Evolutionary conservation across 2,113 vertebrate species (phyloP).

Genomic region (Syngnathus scovelli): DNA sequence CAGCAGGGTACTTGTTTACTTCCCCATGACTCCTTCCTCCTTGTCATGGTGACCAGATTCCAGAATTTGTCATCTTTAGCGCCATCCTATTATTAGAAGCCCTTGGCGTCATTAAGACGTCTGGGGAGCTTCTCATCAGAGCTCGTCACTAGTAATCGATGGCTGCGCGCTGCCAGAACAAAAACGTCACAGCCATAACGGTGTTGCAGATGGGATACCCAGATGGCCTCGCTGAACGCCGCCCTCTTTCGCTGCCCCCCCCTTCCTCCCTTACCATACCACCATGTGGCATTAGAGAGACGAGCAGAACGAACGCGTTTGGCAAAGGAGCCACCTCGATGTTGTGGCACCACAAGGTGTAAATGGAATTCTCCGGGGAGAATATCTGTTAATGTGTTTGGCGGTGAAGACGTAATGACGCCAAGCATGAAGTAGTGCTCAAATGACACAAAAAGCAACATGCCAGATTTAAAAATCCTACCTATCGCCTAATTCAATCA

Average conservation of each 20-base stretch:
- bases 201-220: slow-evolving; percentile 71
- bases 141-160: slow-evolving; percentile 51
- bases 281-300: slow-evolving; percentile 36
- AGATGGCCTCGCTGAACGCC: slow-evolving; percentile 65
- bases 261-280: slow-evolving; percentile 19
- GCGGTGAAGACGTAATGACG: slow-evolving; percentile 50
- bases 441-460: slow-evolving; percentile 54
- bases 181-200: slow-evolving; percentile 53
- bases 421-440: slow-evolving; percentile 50
- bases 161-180: slow-evolving; percentile 45
- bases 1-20: neutral
- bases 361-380: slow-evolving; percentile 52
- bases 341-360: slow-evolving; percentile 38
- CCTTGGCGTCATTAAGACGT: slow-evolving; percentile 53
- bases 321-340: slow-evolving; percentile 43
- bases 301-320: slow-evolving; percentile 27
- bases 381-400: slow-evolving; percentile 62
- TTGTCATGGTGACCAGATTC: slow-evolving; percentile 47
- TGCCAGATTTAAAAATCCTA: slow-evolving; percentile 37
- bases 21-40: slow-evolving; percentile 17
- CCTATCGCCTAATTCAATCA: slow-evolving; percentile 6
- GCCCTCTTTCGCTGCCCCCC: slow-evolving; percentile 39
- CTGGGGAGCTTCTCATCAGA: slow-evolving; percentile 54
- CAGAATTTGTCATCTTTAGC: slow-evolving; percentile 43
- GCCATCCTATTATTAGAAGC: slow-evolving; percentile 62